A percentile compares a stretch with the other conserved stretches of the same genome.
These are phyloP conservation scores for Halictus quadricinctus DNA, from an alignment of 2,888 invertebrate genomes.

Conservation along the genomic window DNA sequence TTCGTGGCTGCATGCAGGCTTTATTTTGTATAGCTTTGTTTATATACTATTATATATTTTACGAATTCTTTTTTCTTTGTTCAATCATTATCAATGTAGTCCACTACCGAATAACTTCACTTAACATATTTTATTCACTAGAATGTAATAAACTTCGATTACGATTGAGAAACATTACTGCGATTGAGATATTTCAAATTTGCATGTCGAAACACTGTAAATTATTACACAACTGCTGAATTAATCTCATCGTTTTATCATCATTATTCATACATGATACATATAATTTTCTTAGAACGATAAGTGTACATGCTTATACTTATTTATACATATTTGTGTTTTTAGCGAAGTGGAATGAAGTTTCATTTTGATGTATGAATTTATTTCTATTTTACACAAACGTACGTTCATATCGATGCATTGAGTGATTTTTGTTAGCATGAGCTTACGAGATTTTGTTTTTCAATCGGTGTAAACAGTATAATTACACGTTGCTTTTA, in stretches of 20 bases:
- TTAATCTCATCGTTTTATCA: constrained; percentile 4
- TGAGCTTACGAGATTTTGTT: constrained; percentile 46
- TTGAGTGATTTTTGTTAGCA: constrained; percentile 53
- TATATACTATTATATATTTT: background rate
- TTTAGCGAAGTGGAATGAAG: constrained; percentile 18
- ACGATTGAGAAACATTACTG: background rate
- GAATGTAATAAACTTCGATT: constrained; percentile 1
- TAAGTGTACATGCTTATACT: constrained; percentile 2
- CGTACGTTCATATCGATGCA: constrained; percentile 27
- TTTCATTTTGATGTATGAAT: constrained; percentile 22
- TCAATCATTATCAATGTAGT: background rate
- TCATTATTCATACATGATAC: background rate
- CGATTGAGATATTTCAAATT: constrained; percentile 1
- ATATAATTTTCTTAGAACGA: constrained; percentile 1
- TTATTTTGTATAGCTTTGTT: constrained; percentile 28
- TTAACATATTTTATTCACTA: background rate
- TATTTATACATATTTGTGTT: constrained; percentile 28
- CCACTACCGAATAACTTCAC: constrained; percentile 9
- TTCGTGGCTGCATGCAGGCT: constrained; percentile 38
- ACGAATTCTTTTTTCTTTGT: background rate
- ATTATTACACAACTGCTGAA: constrained; percentile 10
- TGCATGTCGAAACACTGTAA: constrained; percentile 23
- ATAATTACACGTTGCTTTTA: background rate
- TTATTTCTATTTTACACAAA: constrained; percentile 26
- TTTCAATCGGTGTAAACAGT: constrained; percentile 29